Base-by-base conservation (phyloP, 1,140 invertebrate species). In the Drosophila dunni region DNA sequence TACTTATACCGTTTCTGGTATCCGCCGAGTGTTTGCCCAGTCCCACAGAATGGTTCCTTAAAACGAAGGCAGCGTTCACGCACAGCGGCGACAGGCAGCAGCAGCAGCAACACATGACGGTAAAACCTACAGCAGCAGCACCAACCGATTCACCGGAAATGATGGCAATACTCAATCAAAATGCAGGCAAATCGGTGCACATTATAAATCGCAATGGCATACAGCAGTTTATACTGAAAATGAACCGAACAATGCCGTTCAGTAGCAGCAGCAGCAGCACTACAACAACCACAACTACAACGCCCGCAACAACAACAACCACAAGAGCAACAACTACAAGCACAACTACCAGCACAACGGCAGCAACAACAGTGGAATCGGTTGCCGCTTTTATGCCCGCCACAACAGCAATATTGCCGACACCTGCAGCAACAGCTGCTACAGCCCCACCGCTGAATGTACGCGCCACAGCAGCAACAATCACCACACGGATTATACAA, bases 21-120 rank as follows among this genome's bases (percentile, higher is more conserved):
- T 92, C 91, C 8, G 82, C 88, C 45, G 90, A 92, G 24, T 92
- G 90, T 64, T 56, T 92, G 46, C 88, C 90, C 29, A 92, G 81
- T 76, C 91, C 91, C 46, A 81, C 82, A 13, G 91, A 91, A 73
- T 92, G 91, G 91, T 92, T 92, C 56, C 91, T 93, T 0, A 93
- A 93, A 29, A 92, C 91, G 9, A 92, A 88, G 60, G 82, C 79
- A 0, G 91, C 91, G 1, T 54, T 92, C 6, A 91, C 69, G 29
- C 83, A 82, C 50, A 85, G 75, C n/a, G 68, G 33, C 44, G 51
- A 57, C 4, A 42, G 29, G 1, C 62, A 44, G 42, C 40, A 7
- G 4, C 62, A 45, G 20, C 46, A 11, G 10, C 67, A 40, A 46
- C 58, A 44, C 11, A 24, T 38, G n/a, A 15, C 50, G 6, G 24